Evolutionary conservation across 2,113 vertebrate species (phyloP).

Genomic region (pig (Sus scrofa)): T2T-Sscrofa CM000819.6:101049501-101050000

Average conservation of each 20-base stretch:
- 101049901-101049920: background rate
- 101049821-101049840: background rate
- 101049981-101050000: background rate
- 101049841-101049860: background rate
- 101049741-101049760: slow-evolving; percentile 1
- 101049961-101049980: background rate
- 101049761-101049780: background rate
- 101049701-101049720: background rate
- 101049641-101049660: background rate
- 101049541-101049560: background rate
- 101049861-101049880: background rate
- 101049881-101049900: background rate
- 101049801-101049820: background rate
- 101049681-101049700: too few relatives aligned
- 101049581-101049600: background rate
- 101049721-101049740: background rate
- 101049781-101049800: background rate
- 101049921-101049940: background rate
- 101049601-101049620: background rate
- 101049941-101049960: background rate
- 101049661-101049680: background rate
- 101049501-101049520: background rate
- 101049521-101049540: background rate
- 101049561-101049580: background rate
- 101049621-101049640: background rate